phyloP scores from a whole-genome alignment of 2,888 invertebrate species.

The Cylindroiulus punctatus region DNA sequence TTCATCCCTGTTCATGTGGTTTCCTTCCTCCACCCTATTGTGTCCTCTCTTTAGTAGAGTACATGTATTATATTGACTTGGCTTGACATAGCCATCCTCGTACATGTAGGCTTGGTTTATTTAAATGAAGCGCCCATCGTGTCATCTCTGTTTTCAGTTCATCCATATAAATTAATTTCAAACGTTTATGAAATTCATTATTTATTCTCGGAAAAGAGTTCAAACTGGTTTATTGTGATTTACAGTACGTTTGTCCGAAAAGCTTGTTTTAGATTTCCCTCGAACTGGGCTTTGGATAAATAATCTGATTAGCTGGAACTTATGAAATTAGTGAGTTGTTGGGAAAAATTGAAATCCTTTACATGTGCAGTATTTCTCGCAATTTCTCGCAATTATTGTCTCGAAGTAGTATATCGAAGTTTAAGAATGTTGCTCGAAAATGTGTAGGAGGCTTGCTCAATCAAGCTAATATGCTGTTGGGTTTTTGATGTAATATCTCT shows the following conservation, averaged over 20 bases:
- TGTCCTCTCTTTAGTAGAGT: not conserved
- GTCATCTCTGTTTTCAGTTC: conserved; percentile 20
- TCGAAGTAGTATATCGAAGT: no score
- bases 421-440: no score
- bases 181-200: not conserved
- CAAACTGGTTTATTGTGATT: not conserved
- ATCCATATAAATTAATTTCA: conserved; percentile 28
- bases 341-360: not conserved
- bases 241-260: conserved; percentile 14
- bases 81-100: not conserved
- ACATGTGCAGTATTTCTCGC: not conserved
- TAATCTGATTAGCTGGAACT: not conserved
- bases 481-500: no score
- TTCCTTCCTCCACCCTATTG: not conserved
- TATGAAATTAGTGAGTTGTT: not conserved
- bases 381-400: no score
- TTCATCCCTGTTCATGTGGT: not conserved
- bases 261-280: not conserved
- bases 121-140: not conserved
- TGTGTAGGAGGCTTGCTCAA: no score
- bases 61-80: no score
- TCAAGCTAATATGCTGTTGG: no score
- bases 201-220: not conserved
- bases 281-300: not conserved
- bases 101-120: not conserved